Conservation (phyloP, 2,797 vertebrate species). For the Coluber constrictor region DNA sequence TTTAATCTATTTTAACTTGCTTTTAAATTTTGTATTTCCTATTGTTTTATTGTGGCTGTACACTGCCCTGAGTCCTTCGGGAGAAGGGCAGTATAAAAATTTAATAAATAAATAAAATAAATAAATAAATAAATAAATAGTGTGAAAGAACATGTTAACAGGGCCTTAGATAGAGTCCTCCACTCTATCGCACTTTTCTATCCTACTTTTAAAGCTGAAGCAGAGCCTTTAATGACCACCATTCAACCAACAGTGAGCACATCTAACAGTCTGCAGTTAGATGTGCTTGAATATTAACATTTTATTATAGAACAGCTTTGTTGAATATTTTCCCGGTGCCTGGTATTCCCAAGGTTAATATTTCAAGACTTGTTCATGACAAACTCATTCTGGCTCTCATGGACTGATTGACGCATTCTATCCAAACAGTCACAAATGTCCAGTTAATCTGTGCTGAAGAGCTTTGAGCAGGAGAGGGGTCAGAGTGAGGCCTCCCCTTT, state of each 20-base stretch:
- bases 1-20: too few relatives aligned
- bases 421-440: background rate
- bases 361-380: background rate
- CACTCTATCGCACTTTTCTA: background rate
- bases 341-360: background rate
- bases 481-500: background rate
- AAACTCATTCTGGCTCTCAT: background rate
- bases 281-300: background rate
- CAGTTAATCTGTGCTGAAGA: background rate
- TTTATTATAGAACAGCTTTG: background rate
- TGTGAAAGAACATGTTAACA: background rate
- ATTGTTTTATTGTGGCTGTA: too few relatives aligned
- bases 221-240: background rate
- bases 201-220: background rate
- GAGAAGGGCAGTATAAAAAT: too few relatives aligned
- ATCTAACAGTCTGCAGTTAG: background rate
- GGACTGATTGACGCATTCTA: background rate
- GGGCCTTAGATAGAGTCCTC: background rate
- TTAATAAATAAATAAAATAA: too few relatives aligned
- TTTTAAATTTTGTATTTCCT: too few relatives aligned
- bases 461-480: background rate
- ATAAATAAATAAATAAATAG: too few relatives aligned
- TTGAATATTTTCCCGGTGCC: background rate
- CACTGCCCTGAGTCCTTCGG: too few relatives aligned
- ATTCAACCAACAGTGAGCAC: background rate